Evolutionary conservation across 2,888 invertebrate species (phyloP), one percentile per base, ranked within the genome.

Genomic region (Ophioninae sp.): DNA sequence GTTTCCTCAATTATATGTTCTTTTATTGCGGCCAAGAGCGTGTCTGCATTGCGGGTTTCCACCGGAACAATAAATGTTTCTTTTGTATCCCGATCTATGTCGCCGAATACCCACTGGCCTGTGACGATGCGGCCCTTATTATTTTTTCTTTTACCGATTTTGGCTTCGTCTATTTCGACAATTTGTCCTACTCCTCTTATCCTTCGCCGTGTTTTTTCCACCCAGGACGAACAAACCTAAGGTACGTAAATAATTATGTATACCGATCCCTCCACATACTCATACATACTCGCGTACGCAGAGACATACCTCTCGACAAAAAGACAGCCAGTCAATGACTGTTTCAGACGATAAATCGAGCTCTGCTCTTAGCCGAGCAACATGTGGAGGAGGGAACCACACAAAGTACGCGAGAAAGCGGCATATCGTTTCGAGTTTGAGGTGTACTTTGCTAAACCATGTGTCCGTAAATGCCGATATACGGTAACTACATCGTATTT

Each of bases 91-190:
- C 57, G 57, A n/a, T 57, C 57, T 6, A 57, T 57, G 57, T 13
- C 57, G 57, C n/a, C n/a, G n/a, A n/a, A n/a, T n/a, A n/a, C n/a
- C n/a, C n/a, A n/a, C n/a, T n/a, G n/a, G n/a, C n/a, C 57, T 57
- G 57, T 57, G 57, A 57, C 57, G 57, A 57, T 57, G 57, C 57
- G 57, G 57, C 57, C 57, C 57, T 57, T 57, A n/a, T 57, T 57
- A 57, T 57, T 57, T 57, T 57, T 57, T 57, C 57, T 57, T 57
- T 57, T 57, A n/a, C 57, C 57, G 57, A 57, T 57, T 57, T 57
- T 57, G 57, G 17, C 13, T 57, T 57, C 57, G n/a, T 57, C 57
- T 57, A 57, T 57, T 57, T 57, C 57, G 57, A 57, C 57, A n/a
- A 57, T 57, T 57, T 57, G 57, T 57, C 57, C 57, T n/a, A 57